Evolutionary conservation across 2,888 invertebrate species (phyloP).

Genomic region (Apotomis betuletana): DNA sequence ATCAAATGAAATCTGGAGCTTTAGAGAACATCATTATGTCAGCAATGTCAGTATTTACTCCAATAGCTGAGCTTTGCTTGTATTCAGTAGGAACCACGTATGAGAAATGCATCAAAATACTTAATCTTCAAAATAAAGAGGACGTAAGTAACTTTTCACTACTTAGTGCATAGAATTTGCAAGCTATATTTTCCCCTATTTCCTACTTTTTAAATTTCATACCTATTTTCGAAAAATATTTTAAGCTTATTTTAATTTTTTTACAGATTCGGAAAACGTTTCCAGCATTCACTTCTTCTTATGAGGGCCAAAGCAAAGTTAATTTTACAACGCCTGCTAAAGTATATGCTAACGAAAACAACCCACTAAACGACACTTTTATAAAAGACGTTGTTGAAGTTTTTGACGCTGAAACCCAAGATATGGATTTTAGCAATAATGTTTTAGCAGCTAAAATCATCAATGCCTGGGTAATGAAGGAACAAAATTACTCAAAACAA

Average conservation of each 20-base stretch:
- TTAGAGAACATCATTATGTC: slow-evolving; percentile 53
- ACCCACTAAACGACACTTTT: slow-evolving; percentile 46
- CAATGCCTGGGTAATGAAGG: slow-evolving; percentile 56
- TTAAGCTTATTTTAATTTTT: not conserved
- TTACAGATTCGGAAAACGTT: slow-evolving; percentile 51
- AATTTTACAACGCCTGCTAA: slow-evolving; percentile 49
- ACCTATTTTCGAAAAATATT: no score
- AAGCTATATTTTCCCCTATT: no score
- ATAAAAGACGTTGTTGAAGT: slow-evolving; percentile 33
- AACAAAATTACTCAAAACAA: not conserved
- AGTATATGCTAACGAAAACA: slow-evolving; percentile 44
- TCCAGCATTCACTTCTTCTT: slow-evolving; percentile 6
- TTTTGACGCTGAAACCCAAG: slow-evolving; percentile 51
- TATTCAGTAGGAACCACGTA: slow-evolving; percentile 44
- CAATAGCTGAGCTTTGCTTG: slow-evolving; percentile 48
- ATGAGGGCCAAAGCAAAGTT: slow-evolving; percentile 42
- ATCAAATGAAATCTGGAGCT: slow-evolving; percentile 44
- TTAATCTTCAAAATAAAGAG: slow-evolving; percentile 49
- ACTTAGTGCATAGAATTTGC: not conserved
- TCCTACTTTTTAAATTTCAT: not conserved
- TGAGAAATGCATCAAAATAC: slow-evolving; percentile 48
- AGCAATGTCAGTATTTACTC: slow-evolving; percentile 49
- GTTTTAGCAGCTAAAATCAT: slow-evolving; percentile 51
- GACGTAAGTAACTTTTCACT: slow-evolving; percentile 47
- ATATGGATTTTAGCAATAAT: slow-evolving; percentile 50